Evolutionary conservation across 2,888 invertebrate species (phyloP).

Genomic region (Phymatocera aterrima): DNA sequence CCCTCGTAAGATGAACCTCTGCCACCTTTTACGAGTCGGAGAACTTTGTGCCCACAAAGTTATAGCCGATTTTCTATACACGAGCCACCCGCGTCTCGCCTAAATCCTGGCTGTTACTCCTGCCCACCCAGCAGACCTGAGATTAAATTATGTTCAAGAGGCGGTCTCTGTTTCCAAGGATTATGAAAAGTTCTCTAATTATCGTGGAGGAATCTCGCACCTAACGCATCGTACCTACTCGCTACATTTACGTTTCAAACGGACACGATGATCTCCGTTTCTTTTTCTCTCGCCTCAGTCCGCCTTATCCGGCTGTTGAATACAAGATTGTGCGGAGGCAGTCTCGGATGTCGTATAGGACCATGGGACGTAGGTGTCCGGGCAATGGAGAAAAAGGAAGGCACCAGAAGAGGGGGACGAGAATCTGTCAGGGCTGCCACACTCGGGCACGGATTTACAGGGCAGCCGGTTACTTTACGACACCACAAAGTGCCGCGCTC

Average conservation of each 20-base stretch:
- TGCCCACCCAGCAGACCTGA: slow-evolving; percentile 28
- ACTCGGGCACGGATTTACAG: slow-evolving; percentile 72
- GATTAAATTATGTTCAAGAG: too few species aligned
- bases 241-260: slow-evolving; percentile 44
- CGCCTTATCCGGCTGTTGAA: too few species aligned
- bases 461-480: slow-evolving; percentile 71
- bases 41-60: slow-evolving; percentile 44
- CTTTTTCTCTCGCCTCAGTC: too few species aligned
- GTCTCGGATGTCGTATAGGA: slow-evolving; percentile 44
- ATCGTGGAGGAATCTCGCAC: slow-evolving; percentile 10
- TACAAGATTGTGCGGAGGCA: slow-evolving; percentile 24
- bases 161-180: slow-evolving; percentile 25
- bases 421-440: slow-evolving; percentile 69
- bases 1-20: slow-evolving; percentile 40
- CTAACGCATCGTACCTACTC: slow-evolving; percentile 49
- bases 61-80: slow-evolving; percentile 40
- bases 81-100: slow-evolving; percentile 22
- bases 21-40: slow-evolving; percentile 35
- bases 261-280: too few species aligned
- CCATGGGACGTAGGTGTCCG: slow-evolving; percentile 30
- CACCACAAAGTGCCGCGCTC: slow-evolving; percentile 71
- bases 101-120: not conserved
- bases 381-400: slow-evolving; percentile 47
- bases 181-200: slow-evolving; percentile 29
- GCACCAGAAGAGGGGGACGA: slow-evolving; percentile 53